Conservation (phyloP, 1,140 invertebrate species). For the Eueides isabella region DNA sequence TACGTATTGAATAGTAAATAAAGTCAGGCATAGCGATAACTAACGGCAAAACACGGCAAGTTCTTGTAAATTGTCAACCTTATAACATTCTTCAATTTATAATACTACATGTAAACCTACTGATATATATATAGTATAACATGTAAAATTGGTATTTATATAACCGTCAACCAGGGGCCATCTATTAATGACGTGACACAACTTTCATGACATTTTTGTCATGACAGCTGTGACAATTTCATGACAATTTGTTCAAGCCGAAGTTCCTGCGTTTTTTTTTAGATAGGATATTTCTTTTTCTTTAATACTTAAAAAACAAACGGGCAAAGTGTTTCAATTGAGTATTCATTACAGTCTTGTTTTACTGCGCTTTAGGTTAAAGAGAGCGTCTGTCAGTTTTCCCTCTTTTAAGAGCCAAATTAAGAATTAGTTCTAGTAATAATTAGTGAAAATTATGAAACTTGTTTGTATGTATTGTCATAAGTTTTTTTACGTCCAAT, state of each 20-base stretch:
- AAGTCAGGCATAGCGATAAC: background rate
- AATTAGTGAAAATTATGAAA: background rate
- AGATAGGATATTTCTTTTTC: background rate
- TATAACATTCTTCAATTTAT: background rate
- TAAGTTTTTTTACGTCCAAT: background rate
- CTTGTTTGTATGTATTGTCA: background rate
- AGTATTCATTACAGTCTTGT: constrained; percentile 52
- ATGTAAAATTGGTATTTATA: constrained; percentile 10
- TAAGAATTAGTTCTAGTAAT: background rate
- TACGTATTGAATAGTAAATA: background rate
- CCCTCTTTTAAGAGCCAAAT: background rate
- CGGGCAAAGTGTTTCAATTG: constrained; percentile 3
- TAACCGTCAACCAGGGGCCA: too few species aligned
- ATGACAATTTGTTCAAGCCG: background rate
- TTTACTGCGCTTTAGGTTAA: background rate
- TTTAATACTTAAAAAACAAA: background rate
- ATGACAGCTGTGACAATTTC: too few species aligned
- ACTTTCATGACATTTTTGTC: too few species aligned
- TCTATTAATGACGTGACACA: too few species aligned
- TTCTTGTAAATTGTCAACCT: background rate
- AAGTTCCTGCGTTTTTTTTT: background rate
- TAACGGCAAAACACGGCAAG: constrained; percentile 8
- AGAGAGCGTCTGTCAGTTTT: background rate
- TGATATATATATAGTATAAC: background rate
- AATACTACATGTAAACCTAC: background rate